Base-by-base conservation (phyloP, 1,140 invertebrate species). In the Solen grandis region DNA sequence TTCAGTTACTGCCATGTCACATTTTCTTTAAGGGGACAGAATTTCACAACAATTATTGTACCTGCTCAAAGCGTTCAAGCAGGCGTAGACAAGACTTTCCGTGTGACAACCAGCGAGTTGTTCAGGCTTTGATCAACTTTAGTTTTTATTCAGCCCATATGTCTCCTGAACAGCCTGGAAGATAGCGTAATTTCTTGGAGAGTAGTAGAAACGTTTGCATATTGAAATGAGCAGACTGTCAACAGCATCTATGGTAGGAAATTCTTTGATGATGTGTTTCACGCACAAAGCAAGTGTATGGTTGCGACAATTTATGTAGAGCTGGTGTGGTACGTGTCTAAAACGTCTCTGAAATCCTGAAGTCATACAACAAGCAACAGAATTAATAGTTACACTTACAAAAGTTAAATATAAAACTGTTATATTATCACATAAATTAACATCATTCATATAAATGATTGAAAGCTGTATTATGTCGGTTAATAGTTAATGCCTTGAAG, bases 61-160 rank as follows among this genome's bases (percentile, higher is more conserved):
- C 57, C 57, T 59, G 57, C 10, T 14, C 57, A 25, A 14, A 14
- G 16, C 66, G 38, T 16, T 46, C 38, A n/a, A 31, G 19, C 25
- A 69, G 46, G 1, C 66, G 33, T 25, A 8, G 27, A 27, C 66
- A 69, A 27, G 66, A n/a, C 13, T 29, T 50, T 16, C 46, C 66
- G 29, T 69, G 66, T 16, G 66, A 69, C 38, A 69, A n/a, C 46
- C 66, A 69, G 2, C 41, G 22, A 29, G 66, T 69, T 2, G 66
- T 35, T 14, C 29, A 35, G 25, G 66, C 66, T 22, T 22, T 8
- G 10, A 69, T 27, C 2, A 69, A 36, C 16, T 27, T 35, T 14
- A 69, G 66, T 4, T 69, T 69, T 10, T n/a, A n/a, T 10, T 69
- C 46, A 69, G 4, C 2, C 62, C 38, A 36, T 66, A 66, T 2